Conservation (phyloP, 2,113 vertebrate species). For the Oceanites oceanicus region DNA sequence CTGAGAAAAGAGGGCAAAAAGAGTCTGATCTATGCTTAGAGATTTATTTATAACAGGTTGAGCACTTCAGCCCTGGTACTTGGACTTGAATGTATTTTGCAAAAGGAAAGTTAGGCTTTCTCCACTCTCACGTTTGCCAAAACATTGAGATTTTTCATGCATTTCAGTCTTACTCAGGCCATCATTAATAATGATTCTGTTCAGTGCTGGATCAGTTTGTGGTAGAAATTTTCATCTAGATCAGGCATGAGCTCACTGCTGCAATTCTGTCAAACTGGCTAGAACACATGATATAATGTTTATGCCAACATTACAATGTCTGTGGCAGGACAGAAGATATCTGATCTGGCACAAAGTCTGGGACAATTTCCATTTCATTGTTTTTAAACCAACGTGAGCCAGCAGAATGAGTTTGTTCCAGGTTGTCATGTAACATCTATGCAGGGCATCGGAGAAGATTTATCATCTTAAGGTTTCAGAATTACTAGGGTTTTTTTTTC, state of each 20-base stretch:
- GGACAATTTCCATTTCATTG: conserved; percentile 19
- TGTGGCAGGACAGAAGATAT: conserved; percentile 10
- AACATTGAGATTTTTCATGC: not conserved
- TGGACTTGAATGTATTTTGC: not conserved
- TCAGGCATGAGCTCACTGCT: not conserved
- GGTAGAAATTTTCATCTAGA: not conserved
- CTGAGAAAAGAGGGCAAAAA: not conserved
- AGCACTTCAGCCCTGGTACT: not conserved
- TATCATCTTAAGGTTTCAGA: not conserved
- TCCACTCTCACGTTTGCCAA: not conserved
- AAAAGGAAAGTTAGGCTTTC: not conserved
- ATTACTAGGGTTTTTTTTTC: not conserved
- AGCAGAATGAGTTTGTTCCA: not conserved
- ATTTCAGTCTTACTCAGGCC: not conserved
- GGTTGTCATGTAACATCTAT: not conserved
- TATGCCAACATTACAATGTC: not conserved
- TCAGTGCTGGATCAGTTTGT: not conserved
- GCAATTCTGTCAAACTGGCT: not conserved
- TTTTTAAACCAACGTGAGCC: not conserved
- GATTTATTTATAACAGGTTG: not conserved
- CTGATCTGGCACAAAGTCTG: not conserved
- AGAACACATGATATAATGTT: not conserved
- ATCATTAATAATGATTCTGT: not conserved
- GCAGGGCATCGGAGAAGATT: not conserved
- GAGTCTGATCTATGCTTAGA: not conserved